phyloP scores from a whole-genome alignment of 2,797 vertebrate species.

The Micropoecilia bifurca region DNA sequence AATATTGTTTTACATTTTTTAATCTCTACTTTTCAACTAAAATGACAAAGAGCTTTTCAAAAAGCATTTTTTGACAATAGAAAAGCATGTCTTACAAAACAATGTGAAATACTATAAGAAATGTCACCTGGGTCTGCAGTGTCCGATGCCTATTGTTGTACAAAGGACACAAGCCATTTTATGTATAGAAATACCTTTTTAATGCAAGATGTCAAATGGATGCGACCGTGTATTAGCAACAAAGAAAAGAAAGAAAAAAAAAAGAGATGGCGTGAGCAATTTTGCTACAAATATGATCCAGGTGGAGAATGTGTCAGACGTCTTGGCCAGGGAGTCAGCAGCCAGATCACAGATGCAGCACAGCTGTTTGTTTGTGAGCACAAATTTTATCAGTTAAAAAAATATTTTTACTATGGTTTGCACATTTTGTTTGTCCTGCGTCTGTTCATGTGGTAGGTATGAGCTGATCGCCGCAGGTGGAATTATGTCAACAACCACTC shows the following conservation, averaged over 20 bases:
- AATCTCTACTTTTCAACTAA: neutral
- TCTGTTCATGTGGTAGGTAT: neutral
- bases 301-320: neutral
- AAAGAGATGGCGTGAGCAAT: neutral
- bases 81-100: neutral
- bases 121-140: slow-evolving; percentile 6
- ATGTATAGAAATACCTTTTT: neutral
- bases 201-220: neutral
- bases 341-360: neutral
- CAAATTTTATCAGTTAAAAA: neutral
- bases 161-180: neutral
- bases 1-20: neutral
- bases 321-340: neutral
- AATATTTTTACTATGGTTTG: neutral
- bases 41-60: neutral
- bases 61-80: neutral
- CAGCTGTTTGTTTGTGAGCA: neutral
- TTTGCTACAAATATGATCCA: neutral
- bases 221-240: neutral
- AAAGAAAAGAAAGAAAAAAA: neutral
- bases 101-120: neutral
- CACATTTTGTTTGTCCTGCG: neutral
- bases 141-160: neutral
- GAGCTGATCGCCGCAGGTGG: neutral
- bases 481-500: neutral